Evolutionary conservation across 2,797 vertebrate genomes (phyloP).

Genomic region (Odontamblyopus rebecca): DNA sequence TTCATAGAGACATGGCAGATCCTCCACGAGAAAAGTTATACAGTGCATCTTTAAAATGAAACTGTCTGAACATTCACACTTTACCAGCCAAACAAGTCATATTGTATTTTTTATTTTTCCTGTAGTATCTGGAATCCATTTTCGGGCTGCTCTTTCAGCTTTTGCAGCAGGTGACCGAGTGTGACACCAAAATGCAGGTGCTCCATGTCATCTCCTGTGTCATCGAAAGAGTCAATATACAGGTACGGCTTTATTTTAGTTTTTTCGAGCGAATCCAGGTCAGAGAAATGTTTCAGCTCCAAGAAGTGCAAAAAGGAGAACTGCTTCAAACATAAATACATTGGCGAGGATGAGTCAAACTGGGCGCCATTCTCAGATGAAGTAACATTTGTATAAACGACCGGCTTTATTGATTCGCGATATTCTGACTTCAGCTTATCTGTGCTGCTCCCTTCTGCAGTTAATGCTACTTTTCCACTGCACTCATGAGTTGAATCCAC

Average conservation of each 20-base stretch:
- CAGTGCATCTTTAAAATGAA: background rate
- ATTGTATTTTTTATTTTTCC: conserved; percentile 10
- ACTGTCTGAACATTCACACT: background rate
- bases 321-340: conserved; percentile 18
- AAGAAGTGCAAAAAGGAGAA: conserved; percentile 9
- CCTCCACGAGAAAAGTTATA: background rate
- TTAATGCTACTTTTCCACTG: conserved; percentile 23
- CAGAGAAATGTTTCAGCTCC: conserved; percentile 6
- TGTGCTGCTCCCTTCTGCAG: conserved; percentile 41
- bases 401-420: conserved; percentile 20
- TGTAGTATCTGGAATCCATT: conserved; percentile 91
- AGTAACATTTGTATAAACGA: conserved; percentile 24
- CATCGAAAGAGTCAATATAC: conserved; percentile 92
- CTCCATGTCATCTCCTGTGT: conserved; percentile 96
- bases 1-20: background rate
- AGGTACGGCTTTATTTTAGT: conserved; percentile 76
- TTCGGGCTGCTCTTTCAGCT: conserved; percentile 93
- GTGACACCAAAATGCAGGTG: conserved; percentile 98
- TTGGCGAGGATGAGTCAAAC: conserved; percentile 19
- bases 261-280: background rate
- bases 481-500: conserved; percentile 44
- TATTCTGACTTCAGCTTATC: conserved; percentile 25
- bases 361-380: conserved; percentile 19
- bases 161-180: conserved; percentile 94
- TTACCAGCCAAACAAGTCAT: background rate